Percentiles rank a stretch among this genome's conserved stretches.
These are phyloP conservation scores for Clinocottus analis DNA, from an alignment of 2,113 vertebrate species.

Conservation along the genomic window DNA sequence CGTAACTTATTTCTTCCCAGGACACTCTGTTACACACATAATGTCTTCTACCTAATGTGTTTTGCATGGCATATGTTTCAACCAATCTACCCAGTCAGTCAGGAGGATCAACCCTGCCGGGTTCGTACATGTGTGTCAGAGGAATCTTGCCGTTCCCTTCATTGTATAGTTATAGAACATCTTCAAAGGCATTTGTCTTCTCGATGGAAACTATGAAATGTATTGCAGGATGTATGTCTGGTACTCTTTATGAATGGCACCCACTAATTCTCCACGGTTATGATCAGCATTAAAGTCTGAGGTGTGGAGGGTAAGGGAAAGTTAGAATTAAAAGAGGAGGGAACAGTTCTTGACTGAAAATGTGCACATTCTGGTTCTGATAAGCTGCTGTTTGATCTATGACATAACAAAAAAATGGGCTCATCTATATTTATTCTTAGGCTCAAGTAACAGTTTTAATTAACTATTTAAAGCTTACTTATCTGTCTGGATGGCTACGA, in stretches of 20 bases:
- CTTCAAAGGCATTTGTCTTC: neutral
- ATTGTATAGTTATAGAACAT: neutral
- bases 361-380: slow-evolving; percentile 14
- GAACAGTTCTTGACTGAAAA: neutral
- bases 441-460: neutral
- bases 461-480: neutral
- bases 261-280: neutral
- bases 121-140: neutral
- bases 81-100: neutral
- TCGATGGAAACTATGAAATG: neutral
- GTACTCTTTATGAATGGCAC: fast-evolving
- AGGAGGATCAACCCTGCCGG: neutral
- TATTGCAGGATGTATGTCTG: slow-evolving; percentile 29
- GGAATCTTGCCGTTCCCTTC: neutral
- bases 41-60: too few species aligned
- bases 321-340: neutral
- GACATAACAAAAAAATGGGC: neutral
- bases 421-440: neutral
- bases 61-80: neutral
- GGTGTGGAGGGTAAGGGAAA: slow-evolving; percentile 26
- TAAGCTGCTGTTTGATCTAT: neutral
- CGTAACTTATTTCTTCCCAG: too few species aligned
- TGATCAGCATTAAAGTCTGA: neutral
- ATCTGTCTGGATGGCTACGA: neutral
- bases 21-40: too few species aligned